Conservation (phyloP, 2,113 vertebrate species). For the Physeter macrocephalus region DNA sequence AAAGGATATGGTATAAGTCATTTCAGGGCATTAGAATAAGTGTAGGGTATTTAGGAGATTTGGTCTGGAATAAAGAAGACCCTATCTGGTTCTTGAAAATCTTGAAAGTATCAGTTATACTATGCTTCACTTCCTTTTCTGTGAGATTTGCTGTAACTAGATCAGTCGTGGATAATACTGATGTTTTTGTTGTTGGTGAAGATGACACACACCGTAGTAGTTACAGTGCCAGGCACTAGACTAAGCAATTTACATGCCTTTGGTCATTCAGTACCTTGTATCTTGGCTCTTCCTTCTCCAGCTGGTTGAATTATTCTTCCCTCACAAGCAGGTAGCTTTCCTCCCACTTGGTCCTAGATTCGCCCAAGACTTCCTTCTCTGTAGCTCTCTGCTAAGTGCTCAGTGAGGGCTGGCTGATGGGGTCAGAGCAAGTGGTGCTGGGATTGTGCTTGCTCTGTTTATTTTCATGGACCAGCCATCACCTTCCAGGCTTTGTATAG, state of each 20-base stretch:
- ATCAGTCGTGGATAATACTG: not conserved
- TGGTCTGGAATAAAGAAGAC: not conserved
- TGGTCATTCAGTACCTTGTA: not conserved
- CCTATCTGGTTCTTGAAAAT: not conserved
- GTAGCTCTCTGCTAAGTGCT: not conserved
- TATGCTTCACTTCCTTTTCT: not conserved
- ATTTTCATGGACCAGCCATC: not conserved
- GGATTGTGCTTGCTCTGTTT: not conserved
- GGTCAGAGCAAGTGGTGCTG: not conserved
- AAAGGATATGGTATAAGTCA: not conserved
- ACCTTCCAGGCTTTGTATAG: not conserved
- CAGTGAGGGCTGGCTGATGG: not conserved
- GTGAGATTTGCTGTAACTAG: not conserved
- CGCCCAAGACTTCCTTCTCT: not conserved
- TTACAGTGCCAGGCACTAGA: not conserved
- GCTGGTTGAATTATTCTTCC: not conserved
- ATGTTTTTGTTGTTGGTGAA: not conserved
- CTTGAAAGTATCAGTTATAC: not conserved
- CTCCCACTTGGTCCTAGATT: not conserved
- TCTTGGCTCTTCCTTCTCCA: not conserved
- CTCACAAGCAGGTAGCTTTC: not conserved
- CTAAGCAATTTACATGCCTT: not conserved
- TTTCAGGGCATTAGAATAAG: not conserved
- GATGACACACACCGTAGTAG: not conserved
- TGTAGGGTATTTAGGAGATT: not conserved